phyloP scores from a whole-genome alignment of 2,113 vertebrate species.

The Urocolius indicus region DNA sequence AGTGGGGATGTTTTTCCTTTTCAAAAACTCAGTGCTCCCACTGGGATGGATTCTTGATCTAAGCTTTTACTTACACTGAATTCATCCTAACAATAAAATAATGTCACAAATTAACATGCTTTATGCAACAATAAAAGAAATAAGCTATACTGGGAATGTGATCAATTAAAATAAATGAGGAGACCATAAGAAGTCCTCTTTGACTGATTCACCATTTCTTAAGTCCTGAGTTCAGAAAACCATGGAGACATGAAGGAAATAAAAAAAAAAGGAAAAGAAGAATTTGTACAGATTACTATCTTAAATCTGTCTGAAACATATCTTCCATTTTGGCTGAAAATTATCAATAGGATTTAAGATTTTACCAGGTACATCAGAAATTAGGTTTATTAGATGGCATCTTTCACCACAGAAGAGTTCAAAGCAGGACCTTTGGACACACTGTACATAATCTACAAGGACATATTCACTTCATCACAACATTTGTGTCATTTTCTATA shows the following conservation, averaged over 20 bases:
- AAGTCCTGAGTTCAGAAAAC: not conserved
- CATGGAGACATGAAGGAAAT: not conserved
- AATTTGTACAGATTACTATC: not conserved
- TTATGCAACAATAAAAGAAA: not conserved
- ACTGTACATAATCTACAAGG: not conserved
- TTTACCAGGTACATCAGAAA: not conserved
- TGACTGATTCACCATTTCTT: not conserved
- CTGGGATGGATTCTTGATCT: not conserved
- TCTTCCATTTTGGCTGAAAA: not conserved
- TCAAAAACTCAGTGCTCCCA: not conserved
- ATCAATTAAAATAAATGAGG: not conserved
- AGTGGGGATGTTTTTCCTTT: not conserved
- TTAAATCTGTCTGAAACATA: not conserved
- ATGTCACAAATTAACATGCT: not conserved
- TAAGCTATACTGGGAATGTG: not conserved
- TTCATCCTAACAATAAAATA: constrained; percentile 15
- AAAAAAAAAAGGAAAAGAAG: not conserved
- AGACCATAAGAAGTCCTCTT: not conserved
- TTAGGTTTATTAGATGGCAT: not conserved
- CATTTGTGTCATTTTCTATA: not conserved
- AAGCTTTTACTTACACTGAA: not conserved
- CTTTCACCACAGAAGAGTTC: not conserved
- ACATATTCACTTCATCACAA: not conserved
- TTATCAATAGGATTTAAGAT: not conserved
- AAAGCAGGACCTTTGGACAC: not conserved